Conservation (phyloP, 2,888 invertebrate genomes). For the Dynastes maya region DNA sequence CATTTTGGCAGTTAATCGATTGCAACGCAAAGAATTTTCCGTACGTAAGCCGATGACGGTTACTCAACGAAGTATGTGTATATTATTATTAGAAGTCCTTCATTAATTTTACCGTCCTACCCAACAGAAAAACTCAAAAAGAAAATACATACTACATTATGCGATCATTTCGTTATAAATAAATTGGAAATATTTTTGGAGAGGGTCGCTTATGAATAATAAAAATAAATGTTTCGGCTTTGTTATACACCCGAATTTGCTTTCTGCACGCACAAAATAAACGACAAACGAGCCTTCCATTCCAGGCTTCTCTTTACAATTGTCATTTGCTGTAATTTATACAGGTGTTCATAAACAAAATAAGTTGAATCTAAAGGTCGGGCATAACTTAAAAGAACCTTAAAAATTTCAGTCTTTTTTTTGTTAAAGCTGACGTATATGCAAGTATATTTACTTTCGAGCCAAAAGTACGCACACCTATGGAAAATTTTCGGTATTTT, state of each 20-base stretch:
- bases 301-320: too few species aligned
- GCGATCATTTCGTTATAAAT: constrained; percentile 9
- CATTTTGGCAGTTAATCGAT: constrained; percentile 2
- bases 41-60: constrained; percentile 24
- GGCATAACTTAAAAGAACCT: too few species aligned
- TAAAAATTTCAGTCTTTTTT: too few species aligned
- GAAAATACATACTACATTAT: background rate
- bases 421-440: too few species aligned
- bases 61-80: background rate
- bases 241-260: background rate
- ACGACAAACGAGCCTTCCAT: too few species aligned
- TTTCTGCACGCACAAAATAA: too few species aligned
- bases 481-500: too few species aligned
- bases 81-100: constrained; percentile 26
- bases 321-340: too few species aligned
- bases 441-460: too few species aligned
- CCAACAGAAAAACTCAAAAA: background rate
- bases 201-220: constrained; percentile 7
- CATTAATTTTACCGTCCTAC: background rate
- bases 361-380: too few species aligned
- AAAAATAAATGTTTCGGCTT: constrained; percentile 15
- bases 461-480: too few species aligned
- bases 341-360: too few species aligned
- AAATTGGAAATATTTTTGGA: constrained; percentile 11
- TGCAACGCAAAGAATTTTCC: constrained; percentile 20